These are phyloP conservation scores for Myotis pilosus DNA, from an alignment of 2,797 vertebrate genomes.

Conservation along the genomic window DNA sequence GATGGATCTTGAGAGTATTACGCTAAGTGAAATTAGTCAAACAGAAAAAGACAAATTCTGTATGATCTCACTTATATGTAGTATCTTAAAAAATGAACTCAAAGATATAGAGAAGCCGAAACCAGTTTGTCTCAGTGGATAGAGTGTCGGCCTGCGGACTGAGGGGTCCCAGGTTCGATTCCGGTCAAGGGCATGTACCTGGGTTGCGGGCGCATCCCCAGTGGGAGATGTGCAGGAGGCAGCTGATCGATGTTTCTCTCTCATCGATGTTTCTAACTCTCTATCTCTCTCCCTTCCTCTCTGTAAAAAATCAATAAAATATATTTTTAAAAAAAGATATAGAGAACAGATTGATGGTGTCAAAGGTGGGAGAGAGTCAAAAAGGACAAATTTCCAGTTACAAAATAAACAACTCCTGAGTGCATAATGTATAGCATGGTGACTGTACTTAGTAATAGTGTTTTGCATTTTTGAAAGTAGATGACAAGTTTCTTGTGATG, in stretches of 20 bases:
- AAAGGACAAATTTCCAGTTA: not conserved
- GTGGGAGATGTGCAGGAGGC: no score
- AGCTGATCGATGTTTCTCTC: no score
- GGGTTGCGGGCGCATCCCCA: no score
- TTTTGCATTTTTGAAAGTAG: not conserved
- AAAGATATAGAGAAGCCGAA: not conserved
- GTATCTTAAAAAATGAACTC: not conserved
- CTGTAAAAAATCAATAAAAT: no score
- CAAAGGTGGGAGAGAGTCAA: not conserved
- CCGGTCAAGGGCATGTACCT: no score
- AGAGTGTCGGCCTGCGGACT: no score
- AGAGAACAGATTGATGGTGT: not conserved
- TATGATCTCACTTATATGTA: not conserved
- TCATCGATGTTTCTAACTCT: no score
- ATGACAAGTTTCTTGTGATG: not conserved
- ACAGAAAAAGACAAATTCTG: not conserved
- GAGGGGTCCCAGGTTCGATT: no score
- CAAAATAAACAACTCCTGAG: not conserved
- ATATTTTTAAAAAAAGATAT: no score
- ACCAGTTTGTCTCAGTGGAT: no score
- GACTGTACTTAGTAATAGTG: not conserved
- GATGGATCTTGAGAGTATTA: not conserved
- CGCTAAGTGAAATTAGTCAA: not conserved
- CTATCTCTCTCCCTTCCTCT: no score
- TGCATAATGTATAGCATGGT: not conserved